Percentiles rank a stretch among this genome's conserved stretches.
phyloP scores from a whole-genome alignment of 2,113 vertebrate species.

The Salvelinus sp. region DNA sequence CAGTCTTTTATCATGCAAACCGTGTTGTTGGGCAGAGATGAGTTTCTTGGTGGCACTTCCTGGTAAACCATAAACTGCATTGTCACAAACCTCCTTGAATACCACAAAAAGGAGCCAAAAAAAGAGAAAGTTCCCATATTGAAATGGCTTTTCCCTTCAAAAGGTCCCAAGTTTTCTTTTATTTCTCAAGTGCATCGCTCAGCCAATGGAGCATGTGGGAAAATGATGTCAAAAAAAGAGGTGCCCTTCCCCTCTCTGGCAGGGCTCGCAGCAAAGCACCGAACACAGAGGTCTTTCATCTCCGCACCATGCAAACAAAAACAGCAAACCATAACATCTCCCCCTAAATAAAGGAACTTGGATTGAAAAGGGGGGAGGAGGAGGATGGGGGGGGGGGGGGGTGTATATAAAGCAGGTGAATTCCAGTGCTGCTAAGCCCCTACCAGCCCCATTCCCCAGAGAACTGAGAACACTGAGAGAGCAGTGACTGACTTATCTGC shows the following conservation, averaged over 20 bases:
- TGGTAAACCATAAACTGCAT: slow-evolving; percentile 46
- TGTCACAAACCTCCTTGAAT: slow-evolving; percentile 43
- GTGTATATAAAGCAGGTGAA: slow-evolving; percentile 59
- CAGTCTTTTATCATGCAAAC: slow-evolving; percentile 57
- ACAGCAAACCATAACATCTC: slow-evolving; percentile 78
- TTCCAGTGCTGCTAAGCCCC: slow-evolving; percentile 63
- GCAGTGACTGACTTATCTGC: slow-evolving; percentile 71
- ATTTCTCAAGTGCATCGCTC: slow-evolving; percentile 68
- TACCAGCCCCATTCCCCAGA: slow-evolving; percentile 56
- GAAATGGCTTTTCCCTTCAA: slow-evolving; percentile 47
- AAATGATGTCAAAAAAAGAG: slow-evolving; percentile 77
- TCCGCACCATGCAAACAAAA: slow-evolving; percentile 72
- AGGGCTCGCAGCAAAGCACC: slow-evolving; percentile 53
- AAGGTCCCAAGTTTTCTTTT: slow-evolving; percentile 66
- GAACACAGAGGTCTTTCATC: slow-evolving; percentile 73
- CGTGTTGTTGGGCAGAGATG: slow-evolving; percentile 36
- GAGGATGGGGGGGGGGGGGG: slow-evolving; percentile 14
- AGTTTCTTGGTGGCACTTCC: slow-evolving; percentile 38
- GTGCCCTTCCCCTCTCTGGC: slow-evolving; percentile 63
- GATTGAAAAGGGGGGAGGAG: slow-evolving; percentile 67
- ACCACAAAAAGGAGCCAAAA: slow-evolving; percentile 55
- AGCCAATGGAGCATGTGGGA: slow-evolving; percentile 79
- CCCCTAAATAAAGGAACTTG: slow-evolving; percentile 67
- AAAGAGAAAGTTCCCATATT: slow-evolving; percentile 65
- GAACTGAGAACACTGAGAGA: slow-evolving; percentile 47